Percentiles rank a stretch among this genome's conserved stretches.
Evolutionary conservation across 1,140 invertebrate species (phyloP).

Genomic region (Leguminivora glycinivorella): DNA sequence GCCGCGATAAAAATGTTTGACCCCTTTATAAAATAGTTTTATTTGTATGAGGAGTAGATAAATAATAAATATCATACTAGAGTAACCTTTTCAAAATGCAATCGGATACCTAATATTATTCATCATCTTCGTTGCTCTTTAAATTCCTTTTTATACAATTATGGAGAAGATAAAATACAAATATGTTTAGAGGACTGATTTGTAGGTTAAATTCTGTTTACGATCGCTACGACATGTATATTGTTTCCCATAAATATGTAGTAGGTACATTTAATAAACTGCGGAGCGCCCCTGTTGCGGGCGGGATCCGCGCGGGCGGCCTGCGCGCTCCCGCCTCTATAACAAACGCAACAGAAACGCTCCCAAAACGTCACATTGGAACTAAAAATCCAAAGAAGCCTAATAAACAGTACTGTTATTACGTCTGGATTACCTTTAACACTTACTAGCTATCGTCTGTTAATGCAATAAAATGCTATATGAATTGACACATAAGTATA

Average conservation of each 20-base stretch:
- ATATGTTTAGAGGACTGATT: constrained; percentile 8
- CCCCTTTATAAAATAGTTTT: background rate
- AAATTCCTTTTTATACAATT: constrained; percentile 27
- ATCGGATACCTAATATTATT: constrained; percentile 21
- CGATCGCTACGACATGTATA: constrained; percentile 6
- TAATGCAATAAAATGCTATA: constrained; percentile 78
- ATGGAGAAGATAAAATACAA: constrained; percentile 26
- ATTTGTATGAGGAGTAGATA: constrained; percentile 9
- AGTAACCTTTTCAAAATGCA: constrained; percentile 17
- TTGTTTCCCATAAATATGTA: constrained; percentile 19
- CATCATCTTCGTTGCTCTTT: constrained; percentile 24
- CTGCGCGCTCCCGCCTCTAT: background rate
- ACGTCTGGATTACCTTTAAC: constrained; percentile 67
- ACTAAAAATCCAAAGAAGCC: constrained; percentile 53
- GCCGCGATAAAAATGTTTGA: constrained; percentile 1
- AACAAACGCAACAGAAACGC: constrained; percentile 3
- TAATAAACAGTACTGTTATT: constrained; percentile 57
- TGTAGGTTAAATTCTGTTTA: background rate
- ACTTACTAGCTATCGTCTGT: constrained; percentile 76
- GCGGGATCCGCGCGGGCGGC: background rate
- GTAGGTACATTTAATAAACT: constrained; percentile 4
- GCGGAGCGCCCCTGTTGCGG: background rate
- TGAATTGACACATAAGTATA: constrained; percentile 81
- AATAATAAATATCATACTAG: constrained; percentile 5
- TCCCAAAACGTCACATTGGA: background rate